These are phyloP conservation scores for Acleris sparsana DNA, from an alignment of 2,888 invertebrate genomes.

Conservation along the genomic window DNA sequence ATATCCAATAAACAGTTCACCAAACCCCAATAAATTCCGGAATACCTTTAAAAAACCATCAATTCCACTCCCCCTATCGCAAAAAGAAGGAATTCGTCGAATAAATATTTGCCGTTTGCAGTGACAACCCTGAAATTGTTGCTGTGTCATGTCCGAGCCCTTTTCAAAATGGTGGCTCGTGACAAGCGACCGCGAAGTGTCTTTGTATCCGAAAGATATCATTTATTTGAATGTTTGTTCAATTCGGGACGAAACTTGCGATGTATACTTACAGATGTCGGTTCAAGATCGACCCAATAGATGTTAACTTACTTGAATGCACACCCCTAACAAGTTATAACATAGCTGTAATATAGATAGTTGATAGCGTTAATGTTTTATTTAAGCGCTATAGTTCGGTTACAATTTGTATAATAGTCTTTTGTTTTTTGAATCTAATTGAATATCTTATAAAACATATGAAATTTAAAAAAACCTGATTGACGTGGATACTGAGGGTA, in stretches of 20 bases:
- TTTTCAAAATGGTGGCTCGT: constrained; percentile 70
- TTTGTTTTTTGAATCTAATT: too few species aligned
- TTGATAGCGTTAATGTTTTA: too few species aligned
- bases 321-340: not conserved
- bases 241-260: constrained; percentile 31
- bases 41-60: constrained; percentile 56
- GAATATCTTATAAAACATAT: too few species aligned
- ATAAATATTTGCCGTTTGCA: constrained; percentile 59
- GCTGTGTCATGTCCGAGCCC: constrained; percentile 74
- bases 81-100: constrained; percentile 53
- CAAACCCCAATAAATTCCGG: constrained; percentile 31
- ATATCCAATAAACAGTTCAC: not conserved
- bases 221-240: constrained; percentile 60
- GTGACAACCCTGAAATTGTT: constrained; percentile 66
- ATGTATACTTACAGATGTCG: constrained; percentile 2
- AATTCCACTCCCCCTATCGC: constrained; percentile 48
- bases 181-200: constrained; percentile 69
- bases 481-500: too few species aligned
- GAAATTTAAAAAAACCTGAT: too few species aligned
- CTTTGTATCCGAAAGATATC: constrained; percentile 64
- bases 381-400: too few species aligned
- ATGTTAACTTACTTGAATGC: not conserved
- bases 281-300: not conserved
- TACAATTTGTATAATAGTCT: too few species aligned
- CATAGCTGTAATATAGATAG: too few species aligned